phyloP scores from a whole-genome alignment of 2,113 vertebrate genomes.

The Uropsilus gracilis region DNA sequence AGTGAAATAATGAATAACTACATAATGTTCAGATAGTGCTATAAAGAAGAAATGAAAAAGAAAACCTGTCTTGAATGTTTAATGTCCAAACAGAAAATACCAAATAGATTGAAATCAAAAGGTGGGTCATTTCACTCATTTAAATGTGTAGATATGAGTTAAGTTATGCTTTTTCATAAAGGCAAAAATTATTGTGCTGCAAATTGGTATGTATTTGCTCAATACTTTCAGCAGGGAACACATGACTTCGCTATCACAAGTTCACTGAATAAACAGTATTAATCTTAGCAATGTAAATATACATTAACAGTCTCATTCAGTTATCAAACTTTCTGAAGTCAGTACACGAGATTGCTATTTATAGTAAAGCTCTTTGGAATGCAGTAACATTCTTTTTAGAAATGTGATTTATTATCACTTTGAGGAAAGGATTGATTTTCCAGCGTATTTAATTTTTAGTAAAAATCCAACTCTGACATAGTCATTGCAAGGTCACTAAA shows the following conservation, averaged over 20 bases:
- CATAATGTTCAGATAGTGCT: not conserved
- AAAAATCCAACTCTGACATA: not conserved
- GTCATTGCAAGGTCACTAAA: not conserved
- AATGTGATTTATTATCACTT: constrained; percentile 36
- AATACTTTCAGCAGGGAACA: not conserved
- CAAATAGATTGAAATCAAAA: constrained; percentile 5
- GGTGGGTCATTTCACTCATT: not conserved
- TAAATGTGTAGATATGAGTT: too few relatives aligned
- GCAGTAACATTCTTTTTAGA: constrained; percentile 52
- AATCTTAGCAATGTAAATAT: constrained; percentile 11
- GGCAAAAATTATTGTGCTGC: not conserved
- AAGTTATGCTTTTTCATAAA: not conserved
- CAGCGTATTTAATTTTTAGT: constrained; percentile 57
- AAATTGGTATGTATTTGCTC: not conserved
- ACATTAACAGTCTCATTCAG: constrained; percentile 45
- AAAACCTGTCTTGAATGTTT: not conserved
- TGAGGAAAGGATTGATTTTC: constrained; percentile 53
- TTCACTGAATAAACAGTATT: not conserved
- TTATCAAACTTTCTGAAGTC: constrained; percentile 21
- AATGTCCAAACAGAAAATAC: not conserved
- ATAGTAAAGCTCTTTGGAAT: constrained; percentile 32
- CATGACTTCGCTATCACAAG: not conserved
- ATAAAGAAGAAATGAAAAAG: not conserved
- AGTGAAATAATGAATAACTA: not conserved
- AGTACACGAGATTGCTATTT: not conserved